A percentile compares a stretch with the other conserved stretches of the same genome.
These are phyloP conservation scores for Heliconius hortense DNA, from an alignment of 2,888 invertebrate species.

Conservation along the genomic window DNA sequence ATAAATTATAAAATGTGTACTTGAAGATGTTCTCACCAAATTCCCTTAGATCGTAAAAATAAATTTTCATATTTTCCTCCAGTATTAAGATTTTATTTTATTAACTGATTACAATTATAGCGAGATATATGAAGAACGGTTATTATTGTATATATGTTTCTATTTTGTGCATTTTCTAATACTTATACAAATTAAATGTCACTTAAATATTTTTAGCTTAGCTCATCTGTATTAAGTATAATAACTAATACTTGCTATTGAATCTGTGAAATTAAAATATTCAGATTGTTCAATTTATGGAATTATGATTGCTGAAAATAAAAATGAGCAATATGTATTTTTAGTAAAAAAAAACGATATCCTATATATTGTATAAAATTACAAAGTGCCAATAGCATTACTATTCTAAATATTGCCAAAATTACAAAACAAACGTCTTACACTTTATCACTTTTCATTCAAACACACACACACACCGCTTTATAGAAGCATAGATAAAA, in stretches of 20 bases:
- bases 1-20: constrained; percentile 4
- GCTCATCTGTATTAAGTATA: background rate
- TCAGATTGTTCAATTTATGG: background rate
- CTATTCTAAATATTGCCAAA: background rate
- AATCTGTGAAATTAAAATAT: background rate
- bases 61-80: background rate
- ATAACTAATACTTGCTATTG: background rate
- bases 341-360: background rate
- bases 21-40: constrained; percentile 7
- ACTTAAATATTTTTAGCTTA: constrained; percentile 1
- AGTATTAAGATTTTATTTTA: constrained; percentile 1
- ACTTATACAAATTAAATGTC: background rate
- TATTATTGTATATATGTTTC: background rate
- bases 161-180: constrained; percentile 5
- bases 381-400: constrained; percentile 25
- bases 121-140: background rate
- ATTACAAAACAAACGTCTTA: background rate
- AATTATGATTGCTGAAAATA: background rate
- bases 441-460: background rate
- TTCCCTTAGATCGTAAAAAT: background rate
- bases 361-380: background rate
- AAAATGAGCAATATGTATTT: constrained; percentile 1
- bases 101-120: background rate
- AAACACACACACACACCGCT: constrained; percentile 2
- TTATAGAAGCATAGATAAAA: constrained; percentile 1